phyloP scores from a whole-genome alignment of 64 coral and sea anemone species.

The Montipora efflorescens region DNA sequence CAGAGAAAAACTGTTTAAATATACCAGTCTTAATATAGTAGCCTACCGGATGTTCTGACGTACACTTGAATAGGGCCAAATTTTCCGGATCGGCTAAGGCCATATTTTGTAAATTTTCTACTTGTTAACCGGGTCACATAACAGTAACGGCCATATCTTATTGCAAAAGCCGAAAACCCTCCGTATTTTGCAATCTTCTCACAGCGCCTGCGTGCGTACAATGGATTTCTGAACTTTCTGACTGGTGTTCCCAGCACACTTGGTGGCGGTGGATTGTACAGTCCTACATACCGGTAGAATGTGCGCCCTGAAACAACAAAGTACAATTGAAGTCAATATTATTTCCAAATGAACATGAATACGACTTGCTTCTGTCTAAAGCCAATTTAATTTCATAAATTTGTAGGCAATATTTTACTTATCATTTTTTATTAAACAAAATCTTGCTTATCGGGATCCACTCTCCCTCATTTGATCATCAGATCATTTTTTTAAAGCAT shows the following conservation, averaged over 20 bases:
- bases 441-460: no score
- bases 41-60: not conserved
- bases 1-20: not conserved
- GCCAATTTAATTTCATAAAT: no score
- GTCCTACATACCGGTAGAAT: not conserved
- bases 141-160: slow-evolving; percentile 15
- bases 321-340: not conserved
- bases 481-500: no score
- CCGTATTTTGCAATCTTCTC: slow-evolving; percentile 2
- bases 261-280: not conserved
- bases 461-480: no score
- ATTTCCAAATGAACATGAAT: no score
- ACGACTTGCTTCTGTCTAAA: no score
- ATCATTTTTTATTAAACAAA: no score
- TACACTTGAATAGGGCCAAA: not conserved
- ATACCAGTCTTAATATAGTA: not conserved
- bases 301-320: slow-evolving; percentile 28
- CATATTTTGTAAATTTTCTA: slow-evolving; percentile 13
- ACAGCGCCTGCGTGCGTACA: not conserved
- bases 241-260: not conserved
- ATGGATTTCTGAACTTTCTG: not conserved
- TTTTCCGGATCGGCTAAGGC: not conserved
- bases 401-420: no score
- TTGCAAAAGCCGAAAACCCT: not conserved
- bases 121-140: not conserved